A percentile compares a stretch with the other conserved stretches of the same genome.
phyloP scores from a whole-genome alignment of 1,140 invertebrate species.

The Drosophila busckii region DNA sequence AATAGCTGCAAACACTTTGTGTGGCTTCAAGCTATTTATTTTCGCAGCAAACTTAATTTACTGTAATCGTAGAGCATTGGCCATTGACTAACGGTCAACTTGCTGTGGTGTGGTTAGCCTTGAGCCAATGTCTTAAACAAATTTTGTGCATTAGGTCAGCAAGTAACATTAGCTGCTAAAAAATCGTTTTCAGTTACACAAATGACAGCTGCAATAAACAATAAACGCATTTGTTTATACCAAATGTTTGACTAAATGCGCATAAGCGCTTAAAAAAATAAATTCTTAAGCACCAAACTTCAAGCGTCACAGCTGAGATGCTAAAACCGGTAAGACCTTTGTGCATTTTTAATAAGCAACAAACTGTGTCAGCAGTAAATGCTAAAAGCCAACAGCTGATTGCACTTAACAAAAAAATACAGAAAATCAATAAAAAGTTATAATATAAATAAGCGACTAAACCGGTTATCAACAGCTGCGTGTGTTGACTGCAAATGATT shows the following conservation, averaged over 20 bases:
- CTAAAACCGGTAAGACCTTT: conserved; percentile 12
- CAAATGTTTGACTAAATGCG: too few relatives aligned
- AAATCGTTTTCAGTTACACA: too few relatives aligned
- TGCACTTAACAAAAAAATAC: conserved; percentile 6
- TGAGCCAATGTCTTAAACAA: conserved; percentile 25
- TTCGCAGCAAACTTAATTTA: conserved; percentile 53
- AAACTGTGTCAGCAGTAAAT: conserved; percentile 34
- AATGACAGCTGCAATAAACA: too few relatives aligned
- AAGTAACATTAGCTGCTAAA: too few relatives aligned
- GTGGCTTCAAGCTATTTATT: conserved; percentile 30
- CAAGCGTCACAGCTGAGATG: conserved; percentile 21
- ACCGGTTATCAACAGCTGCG: conserved; percentile 32
- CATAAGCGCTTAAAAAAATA: too few relatives aligned
- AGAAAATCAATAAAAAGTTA: conserved; percentile 23
- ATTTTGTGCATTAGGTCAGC: too few relatives aligned
- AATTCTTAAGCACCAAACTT: background rate
- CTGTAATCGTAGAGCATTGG: conserved; percentile 49
- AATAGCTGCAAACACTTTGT: conserved; percentile 36
- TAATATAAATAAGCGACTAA: conserved; percentile 2
- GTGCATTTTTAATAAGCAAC: conserved; percentile 2
- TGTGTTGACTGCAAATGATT: conserved; percentile 27
- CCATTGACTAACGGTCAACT: too few relatives aligned
- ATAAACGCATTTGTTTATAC: too few relatives aligned
- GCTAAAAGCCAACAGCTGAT: conserved; percentile 33
- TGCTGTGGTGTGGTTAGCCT: conserved; percentile 24